Base-by-base conservation (phyloP, 2,113 vertebrate species). In the Athene noctua region DNA sequence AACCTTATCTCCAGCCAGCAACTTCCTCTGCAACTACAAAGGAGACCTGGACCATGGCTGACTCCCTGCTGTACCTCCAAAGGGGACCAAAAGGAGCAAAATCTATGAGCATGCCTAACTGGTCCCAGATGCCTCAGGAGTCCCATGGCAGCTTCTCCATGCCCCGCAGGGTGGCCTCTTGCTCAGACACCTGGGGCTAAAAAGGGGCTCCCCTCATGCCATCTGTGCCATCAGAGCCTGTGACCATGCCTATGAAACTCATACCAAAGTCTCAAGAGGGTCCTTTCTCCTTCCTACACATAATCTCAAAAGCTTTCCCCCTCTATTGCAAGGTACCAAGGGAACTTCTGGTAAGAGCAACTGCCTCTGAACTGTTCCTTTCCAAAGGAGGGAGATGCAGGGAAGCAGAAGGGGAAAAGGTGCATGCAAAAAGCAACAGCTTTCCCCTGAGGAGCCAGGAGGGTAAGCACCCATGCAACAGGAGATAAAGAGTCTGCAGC, bases 1-100 rank as follows among this genome's bases (percentile, higher is more conserved):
- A 81, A 71, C 77, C 80, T 96, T 90, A 94, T 96, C 95, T 96
- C 52, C 80, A 88, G 94, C 86, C 94, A 91, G 95, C 59, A 90
- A 94, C 77, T 96, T 96, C 96, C 95, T 92, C 77, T 88, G 72
- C 83, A 95, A 29, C 95, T 94, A 86, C 90, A 96, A 96, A 95
- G 84, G 75, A 61, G 81, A 80, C 72, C 75, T 63, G 83, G 42
- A n/a, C 68, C 77, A 38, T 1, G 32, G 83, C 59, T 90, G 91
- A 49, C 51, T 94, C 88, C 82, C 63, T 58, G n/a, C 75, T 78
- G 51, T 8, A 84, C 66, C 68, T 81, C 87, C 51, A 49, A 11
- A 78, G 0, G 3, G 51, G 27, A 55, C n/a, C 66, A 26, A 30
- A 51, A 78, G 55, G 13, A 87, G 49, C 47, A 65, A 81, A 84